phyloP scores from a whole-genome alignment of 1,140 invertebrate species.

The Amyelois transitella region DNA sequence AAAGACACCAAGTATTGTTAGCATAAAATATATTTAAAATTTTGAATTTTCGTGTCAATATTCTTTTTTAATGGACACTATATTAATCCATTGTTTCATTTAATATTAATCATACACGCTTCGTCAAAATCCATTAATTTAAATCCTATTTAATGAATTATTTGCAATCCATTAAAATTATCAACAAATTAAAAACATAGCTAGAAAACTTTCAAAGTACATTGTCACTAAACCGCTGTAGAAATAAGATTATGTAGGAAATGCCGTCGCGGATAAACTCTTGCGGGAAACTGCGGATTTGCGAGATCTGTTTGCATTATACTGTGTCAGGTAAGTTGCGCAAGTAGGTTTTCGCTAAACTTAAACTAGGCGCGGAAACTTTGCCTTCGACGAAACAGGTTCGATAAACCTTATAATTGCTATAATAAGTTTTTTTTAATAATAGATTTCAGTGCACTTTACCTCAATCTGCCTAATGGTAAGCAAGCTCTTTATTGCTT shows the following conservation, averaged over 20 bases:
- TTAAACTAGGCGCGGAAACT: not conserved
- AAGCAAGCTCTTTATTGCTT: no score
- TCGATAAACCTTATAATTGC: not conserved
- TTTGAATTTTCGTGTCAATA: no score
- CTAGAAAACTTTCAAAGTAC: not conserved
- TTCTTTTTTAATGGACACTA: no score
- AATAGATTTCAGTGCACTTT: no score
- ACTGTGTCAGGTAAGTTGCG: constrained; percentile 15
- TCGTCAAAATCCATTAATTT: no score
- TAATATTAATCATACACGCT: no score
- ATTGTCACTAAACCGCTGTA: constrained; percentile 4
- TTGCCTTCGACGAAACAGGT: not conserved
- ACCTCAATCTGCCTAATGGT: no score
- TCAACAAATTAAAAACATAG: not conserved
- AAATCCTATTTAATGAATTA: no score
- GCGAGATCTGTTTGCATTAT: constrained; percentile 5
- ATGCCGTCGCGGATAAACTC: not conserved
- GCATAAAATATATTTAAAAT: no score
- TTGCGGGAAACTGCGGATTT: not conserved
- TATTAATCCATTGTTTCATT: no score
- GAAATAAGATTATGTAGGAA: constrained; percentile 4
- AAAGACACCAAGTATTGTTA: no score
- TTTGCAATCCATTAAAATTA: not conserved
- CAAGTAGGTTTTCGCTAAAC: constrained; percentile 4
- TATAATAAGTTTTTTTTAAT: not conserved